These are phyloP conservation scores for Parapsyche elsis DNA, from an alignment of 1,140 invertebrate species.

Conservation along the genomic window DNA sequence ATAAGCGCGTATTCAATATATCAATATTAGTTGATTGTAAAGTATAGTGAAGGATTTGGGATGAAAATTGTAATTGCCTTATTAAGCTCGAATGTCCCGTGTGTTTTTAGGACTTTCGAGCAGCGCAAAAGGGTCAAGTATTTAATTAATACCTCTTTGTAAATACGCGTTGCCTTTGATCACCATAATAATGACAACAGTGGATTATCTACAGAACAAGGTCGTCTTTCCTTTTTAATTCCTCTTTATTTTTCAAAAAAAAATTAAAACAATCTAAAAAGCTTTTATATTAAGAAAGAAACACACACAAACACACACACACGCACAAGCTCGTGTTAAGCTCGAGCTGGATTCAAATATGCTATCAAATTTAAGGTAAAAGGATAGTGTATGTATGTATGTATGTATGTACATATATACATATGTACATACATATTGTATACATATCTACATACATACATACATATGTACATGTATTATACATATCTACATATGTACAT, in stretches of 20 bases:
- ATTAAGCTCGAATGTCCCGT: conserved; percentile 19
- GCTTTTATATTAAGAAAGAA: too few relatives aligned
- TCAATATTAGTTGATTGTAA: not conserved
- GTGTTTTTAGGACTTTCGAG: conserved; percentile 3
- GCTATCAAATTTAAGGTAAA: too few relatives aligned
- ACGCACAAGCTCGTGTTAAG: too few relatives aligned
- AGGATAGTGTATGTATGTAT: too few relatives aligned
- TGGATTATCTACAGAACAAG: too few relatives aligned
- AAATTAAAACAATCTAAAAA: too few relatives aligned
- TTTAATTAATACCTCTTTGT: conserved; percentile 26
- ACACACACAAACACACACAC: too few relatives aligned
- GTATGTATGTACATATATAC: too few relatives aligned
- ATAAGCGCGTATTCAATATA: not conserved
- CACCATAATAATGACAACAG: conserved; percentile 11
- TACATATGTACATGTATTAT: not conserved
- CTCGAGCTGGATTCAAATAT: too few relatives aligned
- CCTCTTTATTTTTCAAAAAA: too few relatives aligned
- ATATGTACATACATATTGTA: not conserved
- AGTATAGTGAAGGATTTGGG: not conserved
- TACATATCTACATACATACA: not conserved
- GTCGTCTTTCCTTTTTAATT: too few relatives aligned
- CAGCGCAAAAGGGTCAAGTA: conserved; percentile 19
- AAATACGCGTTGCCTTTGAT: conserved; percentile 18
- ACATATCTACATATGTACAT: too few relatives aligned
- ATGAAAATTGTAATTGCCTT: not conserved